Conservation (phyloP, 2,113 vertebrate genomes). For the Galeopterus variegatus region DNA sequence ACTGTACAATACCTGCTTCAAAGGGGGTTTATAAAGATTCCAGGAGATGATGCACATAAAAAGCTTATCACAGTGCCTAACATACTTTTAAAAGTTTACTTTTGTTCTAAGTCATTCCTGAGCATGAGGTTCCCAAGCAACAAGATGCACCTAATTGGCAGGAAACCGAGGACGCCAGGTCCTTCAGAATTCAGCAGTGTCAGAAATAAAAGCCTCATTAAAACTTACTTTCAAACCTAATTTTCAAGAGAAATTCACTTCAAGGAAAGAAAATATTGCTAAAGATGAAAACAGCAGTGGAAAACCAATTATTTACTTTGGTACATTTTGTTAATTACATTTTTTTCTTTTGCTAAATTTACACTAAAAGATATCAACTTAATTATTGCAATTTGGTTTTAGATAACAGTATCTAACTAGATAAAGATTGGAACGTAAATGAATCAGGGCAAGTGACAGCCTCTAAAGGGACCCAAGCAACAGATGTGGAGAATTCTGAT, state of each 20-base stretch:
- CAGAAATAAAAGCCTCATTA: constrained; percentile 79
- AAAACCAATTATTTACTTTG: constrained; percentile 77
- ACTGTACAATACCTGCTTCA: fast-evolving
- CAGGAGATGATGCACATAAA: fast-evolving
- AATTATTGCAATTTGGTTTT: constrained; percentile 82
- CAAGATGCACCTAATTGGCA: constrained; percentile 67
- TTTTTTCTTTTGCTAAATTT: constrained; percentile 73
- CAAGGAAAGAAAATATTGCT: constrained; percentile 30
- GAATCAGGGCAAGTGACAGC: constrained; percentile 67
- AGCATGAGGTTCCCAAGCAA: constrained; percentile 66
- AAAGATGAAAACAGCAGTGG: constrained; percentile 65
- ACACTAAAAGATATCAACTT: constrained; percentile 80
- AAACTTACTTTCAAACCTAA: constrained; percentile 70
- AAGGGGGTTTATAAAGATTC: not conserved
- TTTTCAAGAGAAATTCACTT: constrained; percentile 74
- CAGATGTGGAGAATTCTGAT: constrained; percentile 53
- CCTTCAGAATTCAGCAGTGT: constrained; percentile 61
- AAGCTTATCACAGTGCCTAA: not conserved
- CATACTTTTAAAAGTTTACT: not conserved
- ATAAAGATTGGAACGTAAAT: constrained; percentile 39
- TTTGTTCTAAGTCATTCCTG: not conserved
- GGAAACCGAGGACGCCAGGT: constrained; percentile 5
- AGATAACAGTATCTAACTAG: constrained; percentile 79
- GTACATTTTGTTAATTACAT: constrained; percentile 85
- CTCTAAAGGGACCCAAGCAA: constrained; percentile 49